Conservation (phyloP, 2,113 vertebrate species). For the Sander vitreus region DNA sequence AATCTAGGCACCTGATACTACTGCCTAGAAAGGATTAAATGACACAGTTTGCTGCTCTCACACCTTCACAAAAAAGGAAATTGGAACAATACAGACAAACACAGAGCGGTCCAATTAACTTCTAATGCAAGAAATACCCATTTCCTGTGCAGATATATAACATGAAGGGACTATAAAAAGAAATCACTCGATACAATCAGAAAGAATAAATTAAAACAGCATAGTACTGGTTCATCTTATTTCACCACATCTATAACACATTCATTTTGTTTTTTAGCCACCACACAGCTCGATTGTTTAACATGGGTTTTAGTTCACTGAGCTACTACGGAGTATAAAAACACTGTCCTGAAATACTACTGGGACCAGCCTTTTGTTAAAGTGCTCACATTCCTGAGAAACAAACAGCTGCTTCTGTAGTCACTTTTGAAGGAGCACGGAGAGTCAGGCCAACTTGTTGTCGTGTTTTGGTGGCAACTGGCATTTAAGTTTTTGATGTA, state of each 20-base stretch:
- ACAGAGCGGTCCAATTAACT: slow-evolving; percentile 9
- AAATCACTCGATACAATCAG: slow-evolving; percentile 60
- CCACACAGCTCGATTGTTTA: slow-evolving; percentile 33
- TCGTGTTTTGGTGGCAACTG: slow-evolving; percentile 21
- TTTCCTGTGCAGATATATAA: slow-evolving; percentile 51
- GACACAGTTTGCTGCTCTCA: slow-evolving; percentile 14
- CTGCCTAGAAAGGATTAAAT: slow-evolving; percentile 23
- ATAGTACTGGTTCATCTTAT: slow-evolving; percentile 49
- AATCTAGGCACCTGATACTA: slow-evolving; percentile 27
- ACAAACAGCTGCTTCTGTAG: slow-evolving; percentile 72
- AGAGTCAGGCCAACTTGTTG: slow-evolving; percentile 10
- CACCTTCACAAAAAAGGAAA: slow-evolving; percentile 45
- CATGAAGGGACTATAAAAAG: not conserved
- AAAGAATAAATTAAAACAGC: slow-evolving; percentile 56
- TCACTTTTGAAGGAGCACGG: slow-evolving; percentile 44
- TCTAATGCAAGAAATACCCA: slow-evolving; percentile 2
- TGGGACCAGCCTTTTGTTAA: slow-evolving; percentile 63
- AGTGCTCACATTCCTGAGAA: slow-evolving; percentile 81
- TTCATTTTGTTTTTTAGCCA: slow-evolving; percentile 41
- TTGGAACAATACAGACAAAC: slow-evolving; percentile 20
- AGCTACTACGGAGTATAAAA: slow-evolving; percentile 70
- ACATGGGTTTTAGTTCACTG: slow-evolving; percentile 37
- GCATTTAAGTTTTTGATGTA: slow-evolving; percentile 35
- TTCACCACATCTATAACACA: slow-evolving; percentile 68
- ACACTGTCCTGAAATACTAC: slow-evolving; percentile 68